A percentile compares a stretch with the other conserved stretches of the same genome.
These are phyloP conservation scores for Solen grandis DNA, from an alignment of 1,140 invertebrate species.

Conservation along the genomic window DNA sequence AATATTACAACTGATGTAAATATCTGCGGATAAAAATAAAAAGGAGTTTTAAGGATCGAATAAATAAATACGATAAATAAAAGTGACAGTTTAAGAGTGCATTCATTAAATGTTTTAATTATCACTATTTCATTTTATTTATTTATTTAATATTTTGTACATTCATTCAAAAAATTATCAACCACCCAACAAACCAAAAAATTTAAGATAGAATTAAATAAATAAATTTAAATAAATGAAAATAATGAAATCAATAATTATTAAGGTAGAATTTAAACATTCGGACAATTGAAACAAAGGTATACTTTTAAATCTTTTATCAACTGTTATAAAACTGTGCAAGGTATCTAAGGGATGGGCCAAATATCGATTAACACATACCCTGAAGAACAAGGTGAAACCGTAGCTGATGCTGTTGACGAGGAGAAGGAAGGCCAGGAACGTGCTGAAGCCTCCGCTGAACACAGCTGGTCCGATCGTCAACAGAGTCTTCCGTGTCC, in stretches of 20 bases:
- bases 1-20: constrained; percentile 84
- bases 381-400: constrained; percentile 90
- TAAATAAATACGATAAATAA: neutral
- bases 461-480: constrained; percentile 91
- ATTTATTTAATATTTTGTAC: too few relatives aligned
- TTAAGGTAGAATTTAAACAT: too few relatives aligned
- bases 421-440: constrained; percentile 88
- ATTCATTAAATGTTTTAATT: neutral
- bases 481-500: constrained; percentile 87
- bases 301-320: too few relatives aligned
- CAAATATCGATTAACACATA: too few relatives aligned
- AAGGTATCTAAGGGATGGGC: too few relatives aligned
- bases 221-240: too few relatives aligned
- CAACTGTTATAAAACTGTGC: too few relatives aligned
- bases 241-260: too few relatives aligned
- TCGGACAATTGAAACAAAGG: too few relatives aligned
- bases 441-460: constrained; percentile 90
- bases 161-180: neutral
- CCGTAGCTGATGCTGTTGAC: constrained; percentile 89
- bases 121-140: neutral
- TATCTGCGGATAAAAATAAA: constrained; percentile 70
- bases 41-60: too few relatives aligned
- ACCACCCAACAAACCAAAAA: too few relatives aligned
- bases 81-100: neutral
- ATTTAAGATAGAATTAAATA: too few relatives aligned